Conservation (phyloP, 2,113 vertebrate genomes). For the Callaeas wilsoni region DNA sequence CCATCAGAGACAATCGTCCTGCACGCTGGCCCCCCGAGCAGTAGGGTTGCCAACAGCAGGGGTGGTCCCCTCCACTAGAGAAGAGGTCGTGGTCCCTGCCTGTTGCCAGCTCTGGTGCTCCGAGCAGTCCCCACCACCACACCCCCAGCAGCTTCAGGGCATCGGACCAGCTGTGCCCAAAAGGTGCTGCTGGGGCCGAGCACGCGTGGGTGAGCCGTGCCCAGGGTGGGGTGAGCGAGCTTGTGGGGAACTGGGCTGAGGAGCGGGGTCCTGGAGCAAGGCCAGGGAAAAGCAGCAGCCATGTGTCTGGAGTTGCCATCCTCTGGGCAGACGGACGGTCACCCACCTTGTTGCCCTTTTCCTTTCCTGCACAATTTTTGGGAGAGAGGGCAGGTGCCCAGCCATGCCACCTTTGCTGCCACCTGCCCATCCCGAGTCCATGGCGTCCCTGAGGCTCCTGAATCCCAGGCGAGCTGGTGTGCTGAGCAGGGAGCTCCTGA, state of each 20-base stretch:
- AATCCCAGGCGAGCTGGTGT: conserved; percentile 64
- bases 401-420: conserved; percentile 65
- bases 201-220: accelerated
- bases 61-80: background rate
- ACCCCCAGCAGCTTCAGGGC: background rate
- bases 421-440: conserved; percentile 67
- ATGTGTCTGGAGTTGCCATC: accelerated
- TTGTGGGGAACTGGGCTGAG: background rate
- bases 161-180: background rate
- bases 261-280: background rate
- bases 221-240: background rate
- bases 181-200: background rate
- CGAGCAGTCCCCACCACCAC: accelerated
- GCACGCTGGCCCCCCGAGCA: accelerated
- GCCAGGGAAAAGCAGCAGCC: background rate
- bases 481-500: conserved; percentile 76
- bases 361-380: background rate
- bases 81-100: background rate
- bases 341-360: background rate
- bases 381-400: accelerated
- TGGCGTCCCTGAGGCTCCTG: conserved; percentile 69
- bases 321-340: background rate
- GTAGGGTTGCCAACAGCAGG: background rate
- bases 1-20: background rate
- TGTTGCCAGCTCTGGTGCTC: background rate